Evolutionary conservation across 1,140 invertebrate species (phyloP).

Genomic region (Orchestia grillus): DNA sequence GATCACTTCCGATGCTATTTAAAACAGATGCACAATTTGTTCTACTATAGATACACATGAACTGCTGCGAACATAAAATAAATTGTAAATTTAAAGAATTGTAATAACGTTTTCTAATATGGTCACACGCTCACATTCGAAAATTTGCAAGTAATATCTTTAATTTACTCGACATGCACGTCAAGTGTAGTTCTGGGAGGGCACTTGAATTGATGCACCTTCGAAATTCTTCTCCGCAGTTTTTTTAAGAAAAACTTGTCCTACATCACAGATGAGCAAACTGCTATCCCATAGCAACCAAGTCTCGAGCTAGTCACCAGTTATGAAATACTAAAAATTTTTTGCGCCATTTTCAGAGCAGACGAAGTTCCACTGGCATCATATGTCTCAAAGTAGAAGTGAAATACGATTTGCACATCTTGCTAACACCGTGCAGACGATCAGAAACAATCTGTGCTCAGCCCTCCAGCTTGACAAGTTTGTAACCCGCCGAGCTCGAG

Average conservation of each 20-base stretch:
- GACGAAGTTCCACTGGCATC: not conserved
- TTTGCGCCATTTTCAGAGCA: not conserved
- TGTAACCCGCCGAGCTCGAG: conserved; percentile 20
- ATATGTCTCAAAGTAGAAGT: not conserved
- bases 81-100: too few relatives aligned
- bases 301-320: not conserved
- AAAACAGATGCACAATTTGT: not conserved
- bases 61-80: too few relatives aligned
- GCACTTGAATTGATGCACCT: not conserved
- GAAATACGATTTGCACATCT: not conserved
- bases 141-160: too few relatives aligned
- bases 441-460: not conserved
- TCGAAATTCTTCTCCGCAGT: not conserved
- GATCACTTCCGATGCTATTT: not conserved
- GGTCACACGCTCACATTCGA: too few relatives aligned
- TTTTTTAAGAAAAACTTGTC: not conserved
- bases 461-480: conserved; percentile 12
- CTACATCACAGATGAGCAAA: not conserved
- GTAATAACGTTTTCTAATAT: too few relatives aligned
- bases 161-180: too few relatives aligned
- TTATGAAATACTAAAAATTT: not conserved
- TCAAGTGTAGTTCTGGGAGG: too few relatives aligned
- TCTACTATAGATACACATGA: not conserved
- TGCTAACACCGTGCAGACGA: not conserved
- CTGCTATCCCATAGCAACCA: not conserved